phyloP scores from a whole-genome alignment of 2,113 vertebrate genomes.

The Muscicapa adusta region DNA sequence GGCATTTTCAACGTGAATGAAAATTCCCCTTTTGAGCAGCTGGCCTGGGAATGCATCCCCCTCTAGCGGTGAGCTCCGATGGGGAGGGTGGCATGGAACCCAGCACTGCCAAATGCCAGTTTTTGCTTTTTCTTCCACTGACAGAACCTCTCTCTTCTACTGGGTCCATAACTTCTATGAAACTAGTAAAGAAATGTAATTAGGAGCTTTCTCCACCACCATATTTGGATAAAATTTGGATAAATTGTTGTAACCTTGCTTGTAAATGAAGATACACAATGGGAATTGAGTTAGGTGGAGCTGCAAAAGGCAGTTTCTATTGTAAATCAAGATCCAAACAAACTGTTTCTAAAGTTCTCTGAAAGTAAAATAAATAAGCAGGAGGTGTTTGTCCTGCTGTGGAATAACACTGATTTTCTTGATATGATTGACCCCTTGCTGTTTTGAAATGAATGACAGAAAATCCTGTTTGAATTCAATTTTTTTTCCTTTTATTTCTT shows the following conservation, averaged over 20 bases:
- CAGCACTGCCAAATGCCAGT: background rate
- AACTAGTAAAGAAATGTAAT: background rate
- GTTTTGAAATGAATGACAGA: background rate
- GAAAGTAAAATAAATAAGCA: background rate
- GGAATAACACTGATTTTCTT: background rate
- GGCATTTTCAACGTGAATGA: rapidly evolving
- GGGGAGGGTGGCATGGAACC: rapidly evolving
- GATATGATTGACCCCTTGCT: background rate
- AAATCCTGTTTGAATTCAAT: background rate
- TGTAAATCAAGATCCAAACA: background rate
- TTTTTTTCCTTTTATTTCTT: background rate
- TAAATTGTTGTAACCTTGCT: background rate
- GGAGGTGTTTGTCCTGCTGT: background rate
- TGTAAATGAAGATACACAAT: background rate
- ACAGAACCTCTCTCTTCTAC: background rate
- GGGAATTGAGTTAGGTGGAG: background rate
- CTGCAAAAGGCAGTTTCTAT: background rate
- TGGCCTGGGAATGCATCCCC: background rate
- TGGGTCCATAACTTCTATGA: background rate
- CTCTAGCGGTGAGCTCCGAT: background rate
- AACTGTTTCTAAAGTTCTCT: background rate
- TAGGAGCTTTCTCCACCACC: background rate
- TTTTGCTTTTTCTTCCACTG: background rate
- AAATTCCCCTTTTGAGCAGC: rapidly evolving
- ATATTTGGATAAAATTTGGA: background rate